phyloP scores from a whole-genome alignment of 2,797 vertebrate genomes.

The Geotrypetes seraphini region DNA sequence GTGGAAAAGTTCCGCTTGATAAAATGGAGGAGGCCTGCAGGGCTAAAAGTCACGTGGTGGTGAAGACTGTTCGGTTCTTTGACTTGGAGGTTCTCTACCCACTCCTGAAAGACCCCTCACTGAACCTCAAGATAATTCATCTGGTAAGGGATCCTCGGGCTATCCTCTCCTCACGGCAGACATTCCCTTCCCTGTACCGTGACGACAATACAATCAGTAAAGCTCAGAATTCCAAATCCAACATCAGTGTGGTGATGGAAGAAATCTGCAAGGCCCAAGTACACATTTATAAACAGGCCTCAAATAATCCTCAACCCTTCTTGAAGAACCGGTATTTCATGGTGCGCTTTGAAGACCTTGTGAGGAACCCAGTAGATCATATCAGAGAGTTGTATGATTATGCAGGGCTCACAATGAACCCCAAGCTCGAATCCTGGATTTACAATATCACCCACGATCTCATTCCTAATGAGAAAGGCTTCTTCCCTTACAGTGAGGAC shows the following conservation, averaged over 20 bases:
- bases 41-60: slow-evolving; percentile 72
- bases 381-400: slow-evolving; percentile 6
- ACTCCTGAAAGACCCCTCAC: slow-evolving; percentile 66
- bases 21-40: slow-evolving; percentile 60
- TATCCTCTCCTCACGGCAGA: slow-evolving; percentile 66
- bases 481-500: slow-evolving; percentile 22
- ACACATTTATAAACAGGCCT: slow-evolving; percentile 62
- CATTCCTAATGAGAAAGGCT: background rate
- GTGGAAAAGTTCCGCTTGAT: slow-evolving; percentile 49
- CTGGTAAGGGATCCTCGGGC: slow-evolving; percentile 84
- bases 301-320: slow-evolving; percentile 41
- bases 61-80: slow-evolving; percentile 86
- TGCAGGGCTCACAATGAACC: background rate
- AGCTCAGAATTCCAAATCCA: no score
- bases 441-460: slow-evolving; percentile 12
- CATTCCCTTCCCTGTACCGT: slow-evolving; percentile 27
- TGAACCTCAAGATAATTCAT: slow-evolving; percentile 83
- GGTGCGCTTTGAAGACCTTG: slow-evolving; percentile 10
- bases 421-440: slow-evolving; percentile 4
- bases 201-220: no score
- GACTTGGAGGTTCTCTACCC: slow-evolving; percentile 75
- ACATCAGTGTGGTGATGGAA: slow-evolving; percentile 62
- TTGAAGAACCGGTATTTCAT: slow-evolving; percentile 41
- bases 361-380: background rate
- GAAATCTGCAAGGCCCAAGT: slow-evolving; percentile 77